Percentiles rank a stretch among this genome's conserved stretches.
phyloP scores from a whole-genome alignment of 2,888 invertebrate genomes.

The Drosophila lacicola region DNA sequence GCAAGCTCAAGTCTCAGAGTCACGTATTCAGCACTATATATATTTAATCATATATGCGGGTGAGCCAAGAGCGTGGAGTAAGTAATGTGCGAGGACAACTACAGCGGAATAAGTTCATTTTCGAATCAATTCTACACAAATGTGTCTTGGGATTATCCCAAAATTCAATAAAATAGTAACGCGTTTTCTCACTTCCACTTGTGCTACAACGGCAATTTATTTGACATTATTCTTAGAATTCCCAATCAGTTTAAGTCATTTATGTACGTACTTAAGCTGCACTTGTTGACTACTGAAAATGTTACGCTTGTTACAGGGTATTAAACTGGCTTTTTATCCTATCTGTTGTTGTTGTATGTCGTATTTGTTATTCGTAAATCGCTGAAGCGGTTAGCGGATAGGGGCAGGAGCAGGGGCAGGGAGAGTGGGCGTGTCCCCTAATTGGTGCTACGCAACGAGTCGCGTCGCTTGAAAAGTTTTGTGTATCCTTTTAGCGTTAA shows the following conservation, averaged over 20 bases:
- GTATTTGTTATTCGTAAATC: slow-evolving; percentile 17
- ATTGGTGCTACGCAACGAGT: slow-evolving; percentile 45
- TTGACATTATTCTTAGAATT: not conserved
- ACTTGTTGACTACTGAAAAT: not conserved
- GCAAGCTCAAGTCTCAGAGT: not conserved
- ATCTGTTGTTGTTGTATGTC: not conserved
- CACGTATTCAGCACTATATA: not conserved
- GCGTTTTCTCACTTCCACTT: no score
- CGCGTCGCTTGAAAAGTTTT: slow-evolving; percentile 61
- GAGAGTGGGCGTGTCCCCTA: slow-evolving; percentile 19
- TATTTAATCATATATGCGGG: not conserved
- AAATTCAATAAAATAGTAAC: no score
- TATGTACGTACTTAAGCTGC: not conserved
- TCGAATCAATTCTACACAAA: not conserved
- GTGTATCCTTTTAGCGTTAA: slow-evolving; percentile 69
- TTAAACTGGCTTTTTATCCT: not conserved
- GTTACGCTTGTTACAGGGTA: slow-evolving; percentile 3
- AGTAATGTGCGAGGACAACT: not conserved
- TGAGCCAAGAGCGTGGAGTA: not conserved
- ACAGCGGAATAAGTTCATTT: not conserved
- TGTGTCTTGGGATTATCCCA: not conserved
- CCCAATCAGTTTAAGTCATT: not conserved
- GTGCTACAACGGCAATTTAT: not conserved
- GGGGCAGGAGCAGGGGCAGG: not conserved
- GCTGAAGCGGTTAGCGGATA: slow-evolving; percentile 2